Evolutionary conservation across 2,888 invertebrate genomes (phyloP).

Genomic region (Pyrrhia umbra): DNA sequence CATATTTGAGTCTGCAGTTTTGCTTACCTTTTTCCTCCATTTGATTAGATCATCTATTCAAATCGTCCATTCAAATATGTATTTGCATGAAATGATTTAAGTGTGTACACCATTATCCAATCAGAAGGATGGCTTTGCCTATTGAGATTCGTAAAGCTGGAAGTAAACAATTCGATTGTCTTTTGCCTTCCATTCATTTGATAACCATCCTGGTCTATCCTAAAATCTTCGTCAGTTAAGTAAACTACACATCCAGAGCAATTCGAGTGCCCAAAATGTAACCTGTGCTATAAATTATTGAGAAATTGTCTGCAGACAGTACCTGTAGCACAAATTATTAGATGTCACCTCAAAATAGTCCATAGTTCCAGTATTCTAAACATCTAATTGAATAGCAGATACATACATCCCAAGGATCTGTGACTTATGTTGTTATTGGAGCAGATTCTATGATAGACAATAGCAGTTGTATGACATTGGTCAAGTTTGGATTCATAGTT

Average conservation of each 20-base stretch:
- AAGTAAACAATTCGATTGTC: not conserved
- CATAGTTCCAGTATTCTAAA: no score
- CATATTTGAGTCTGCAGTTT: conserved; percentile 22
- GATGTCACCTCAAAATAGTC: no score
- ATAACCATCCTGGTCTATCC: no score
- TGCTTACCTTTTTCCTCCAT: conserved; percentile 25
- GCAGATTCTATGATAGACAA: not conserved
- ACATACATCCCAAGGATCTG: not conserved
- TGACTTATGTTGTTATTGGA: not conserved
- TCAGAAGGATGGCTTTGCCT: conserved; percentile 2
- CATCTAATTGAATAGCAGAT: no score
- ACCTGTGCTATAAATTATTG: no score
- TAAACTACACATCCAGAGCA: no score
- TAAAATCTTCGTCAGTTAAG: no score
- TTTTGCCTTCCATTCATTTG: no score
- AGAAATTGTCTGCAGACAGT: no score
- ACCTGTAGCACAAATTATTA: no score
- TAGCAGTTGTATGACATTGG: conserved; percentile 14
- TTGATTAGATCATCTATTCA: conserved; percentile 31
- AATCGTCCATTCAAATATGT: conserved; percentile 18
- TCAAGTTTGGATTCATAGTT: conserved; percentile 2
- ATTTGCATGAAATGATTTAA: not conserved
- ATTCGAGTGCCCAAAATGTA: no score
- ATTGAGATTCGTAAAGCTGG: not conserved
- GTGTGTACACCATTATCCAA: conserved; percentile 2